A percentile compares a stretch with the other conserved stretches of the same genome.
Evolutionary conservation across 2,888 invertebrate species (phyloP).

Genomic region (Troides oblongomaculatus): DNA sequence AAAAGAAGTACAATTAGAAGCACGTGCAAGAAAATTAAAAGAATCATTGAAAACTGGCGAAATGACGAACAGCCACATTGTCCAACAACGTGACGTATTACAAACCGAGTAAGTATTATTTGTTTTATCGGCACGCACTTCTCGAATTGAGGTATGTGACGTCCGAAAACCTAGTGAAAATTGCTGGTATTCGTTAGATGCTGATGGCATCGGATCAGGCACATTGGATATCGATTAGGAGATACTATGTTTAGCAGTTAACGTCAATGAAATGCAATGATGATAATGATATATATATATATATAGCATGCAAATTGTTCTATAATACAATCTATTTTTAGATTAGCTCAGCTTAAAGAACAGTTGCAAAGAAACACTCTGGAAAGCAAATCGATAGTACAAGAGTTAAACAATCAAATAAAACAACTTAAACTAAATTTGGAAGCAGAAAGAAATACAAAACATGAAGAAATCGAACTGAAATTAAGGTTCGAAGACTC

Average conservation of each 20-base stretch:
- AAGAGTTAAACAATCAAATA: conserved; percentile 55
- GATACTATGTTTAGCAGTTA: too few species aligned
- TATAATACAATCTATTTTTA: conserved; percentile 33
- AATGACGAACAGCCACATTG: conserved; percentile 58
- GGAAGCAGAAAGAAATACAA: conserved; percentile 49
- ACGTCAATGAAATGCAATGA: too few species aligned
- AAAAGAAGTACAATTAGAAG: conserved; percentile 67
- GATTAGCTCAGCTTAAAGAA: conserved; percentile 58
- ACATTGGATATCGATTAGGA: too few species aligned
- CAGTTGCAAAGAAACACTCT: conserved; percentile 53
- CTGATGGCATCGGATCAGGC: too few species aligned
- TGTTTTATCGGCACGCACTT: background rate
- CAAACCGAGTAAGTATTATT: conserved; percentile 55
- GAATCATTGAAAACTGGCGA: conserved; percentile 71
- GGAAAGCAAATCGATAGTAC: conserved; percentile 52
- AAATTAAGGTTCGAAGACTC: conserved; percentile 48
- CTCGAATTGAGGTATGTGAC: background rate
- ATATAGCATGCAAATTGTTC: too few species aligned
- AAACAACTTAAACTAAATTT: conserved; percentile 49
- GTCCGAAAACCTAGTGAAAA: too few species aligned
- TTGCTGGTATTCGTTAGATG: too few species aligned
- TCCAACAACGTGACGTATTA: conserved; percentile 62
- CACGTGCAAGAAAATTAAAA: conserved; percentile 68
- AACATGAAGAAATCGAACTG: conserved; percentile 47
- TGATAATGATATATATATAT: too few species aligned